Conservation (phyloP, 1,140 invertebrate species). For the Drosophila erecta region DNA sequence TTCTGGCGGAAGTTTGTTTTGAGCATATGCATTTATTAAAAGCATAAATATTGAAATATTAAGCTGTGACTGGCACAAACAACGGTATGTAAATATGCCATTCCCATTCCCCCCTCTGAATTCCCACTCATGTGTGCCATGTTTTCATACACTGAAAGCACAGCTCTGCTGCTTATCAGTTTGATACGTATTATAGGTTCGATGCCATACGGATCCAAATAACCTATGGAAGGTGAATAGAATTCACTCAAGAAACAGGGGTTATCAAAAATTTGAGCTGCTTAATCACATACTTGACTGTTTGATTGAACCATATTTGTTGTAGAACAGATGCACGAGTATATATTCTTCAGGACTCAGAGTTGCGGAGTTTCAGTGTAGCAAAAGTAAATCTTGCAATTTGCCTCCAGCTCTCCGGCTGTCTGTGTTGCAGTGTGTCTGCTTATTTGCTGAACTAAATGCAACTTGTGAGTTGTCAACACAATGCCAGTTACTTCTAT, state of each 20-base stretch:
- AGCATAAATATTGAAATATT: constrained; percentile 84
- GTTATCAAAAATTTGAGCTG: too few species aligned
- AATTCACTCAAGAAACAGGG: too few species aligned
- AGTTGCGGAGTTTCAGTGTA: not conserved
- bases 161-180: too few species aligned
- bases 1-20: constrained; percentile 70
- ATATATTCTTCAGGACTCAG: too few species aligned
- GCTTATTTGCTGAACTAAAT: constrained; percentile 80
- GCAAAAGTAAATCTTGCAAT: constrained; percentile 54
- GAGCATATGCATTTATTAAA: constrained; percentile 82
- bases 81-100: constrained; percentile 55
- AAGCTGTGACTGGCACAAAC: constrained; percentile 80
- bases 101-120: not conserved
- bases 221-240: too few species aligned
- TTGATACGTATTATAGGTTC: too few species aligned
- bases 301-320: too few species aligned
- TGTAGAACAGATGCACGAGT: too few species aligned
- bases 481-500: constrained; percentile 54
- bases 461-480: constrained; percentile 79
- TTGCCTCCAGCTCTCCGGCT: constrained; percentile 40
- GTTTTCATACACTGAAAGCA: constrained; percentile 11
- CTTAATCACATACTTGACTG: too few species aligned
- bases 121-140: not conserved
- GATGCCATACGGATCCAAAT: too few species aligned
- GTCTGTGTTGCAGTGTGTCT: constrained; percentile 18